Percentiles rank a stretch among this genome's conserved stretches.
These are phyloP conservation scores for Phyllotreta cruciferae DNA, from an alignment of 2,888 invertebrate species.

Conservation along the genomic window DNA sequence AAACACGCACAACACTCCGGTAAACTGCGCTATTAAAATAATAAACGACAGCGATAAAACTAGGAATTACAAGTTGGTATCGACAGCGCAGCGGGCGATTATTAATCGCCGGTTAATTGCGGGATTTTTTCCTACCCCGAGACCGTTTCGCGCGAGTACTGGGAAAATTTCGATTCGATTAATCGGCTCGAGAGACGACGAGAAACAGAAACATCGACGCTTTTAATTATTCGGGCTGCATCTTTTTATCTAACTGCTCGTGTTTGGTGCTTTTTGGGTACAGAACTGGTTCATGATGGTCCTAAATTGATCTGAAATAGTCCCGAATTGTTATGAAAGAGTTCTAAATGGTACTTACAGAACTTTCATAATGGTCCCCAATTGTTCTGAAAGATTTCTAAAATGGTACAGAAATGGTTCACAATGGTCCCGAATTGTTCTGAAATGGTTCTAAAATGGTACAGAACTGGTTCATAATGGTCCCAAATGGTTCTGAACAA, in stretches of 20 bases:
- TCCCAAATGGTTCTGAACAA: too few species aligned
- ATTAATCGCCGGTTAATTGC: conserved; percentile 58
- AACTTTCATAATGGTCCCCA: too few species aligned
- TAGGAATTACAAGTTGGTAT: conserved; percentile 57
- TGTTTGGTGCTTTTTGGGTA: conserved; percentile 33
- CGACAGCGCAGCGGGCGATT: conserved; percentile 56
- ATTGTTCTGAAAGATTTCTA: too few species aligned
- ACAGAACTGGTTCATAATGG: too few species aligned
- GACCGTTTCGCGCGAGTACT: background rate
- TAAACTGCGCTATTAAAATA: conserved; percentile 58
- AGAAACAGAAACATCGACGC: conserved; percentile 54
- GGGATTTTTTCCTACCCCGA: conserved; percentile 47
- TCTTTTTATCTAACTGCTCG: conserved; percentile 49
- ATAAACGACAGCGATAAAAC: conserved; percentile 57
- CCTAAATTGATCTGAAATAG: too few species aligned
- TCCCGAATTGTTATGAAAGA: too few species aligned
- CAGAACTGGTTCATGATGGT: too few species aligned
- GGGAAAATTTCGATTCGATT: conserved; percentile 46
- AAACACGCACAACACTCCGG: conserved; percentile 53
- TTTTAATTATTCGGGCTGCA: conserved; percentile 50
- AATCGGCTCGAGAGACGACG: conserved; percentile 43
- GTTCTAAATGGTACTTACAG: too few species aligned
- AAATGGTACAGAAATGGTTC: too few species aligned
- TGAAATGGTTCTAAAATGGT: too few species aligned
- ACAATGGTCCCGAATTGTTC: too few species aligned